Evolutionary conservation across 2,888 invertebrate genomes (phyloP).

Genomic region (Proisotoma minuta): DNA sequence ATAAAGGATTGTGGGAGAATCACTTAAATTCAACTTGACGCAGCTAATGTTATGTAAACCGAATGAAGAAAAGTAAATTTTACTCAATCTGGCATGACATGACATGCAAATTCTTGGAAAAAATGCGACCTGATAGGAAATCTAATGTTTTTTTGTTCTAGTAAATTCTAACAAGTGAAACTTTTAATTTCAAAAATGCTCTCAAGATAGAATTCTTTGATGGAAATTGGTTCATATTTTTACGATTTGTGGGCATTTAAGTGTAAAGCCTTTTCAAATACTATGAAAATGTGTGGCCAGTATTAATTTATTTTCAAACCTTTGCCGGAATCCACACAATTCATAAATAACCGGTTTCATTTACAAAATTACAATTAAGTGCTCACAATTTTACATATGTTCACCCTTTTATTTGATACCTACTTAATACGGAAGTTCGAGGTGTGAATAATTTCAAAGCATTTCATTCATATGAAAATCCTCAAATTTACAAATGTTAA

Average conservation of each 20-base stretch:
- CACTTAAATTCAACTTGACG: not conserved
- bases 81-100: not conserved
- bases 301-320: too few relatives aligned
- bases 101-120: not conserved
- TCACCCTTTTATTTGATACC: not conserved
- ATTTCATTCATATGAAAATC: not conserved
- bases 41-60: conserved; percentile 1
- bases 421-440: not conserved
- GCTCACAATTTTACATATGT: not conserved
- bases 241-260: not conserved
- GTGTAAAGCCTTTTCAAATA: too few relatives aligned
- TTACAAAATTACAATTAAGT: too few relatives aligned
- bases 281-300: too few relatives aligned
- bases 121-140: not conserved
- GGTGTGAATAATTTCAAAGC: not conserved
- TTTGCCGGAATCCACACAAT: too few relatives aligned
- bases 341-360: too few relatives aligned
- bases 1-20: not conserved
- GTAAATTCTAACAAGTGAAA: not conserved
- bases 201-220: not conserved
- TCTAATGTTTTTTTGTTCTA: not conserved
- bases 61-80: not conserved
- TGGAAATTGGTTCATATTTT: not conserved
- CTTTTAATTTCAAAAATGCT: not conserved
- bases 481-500: too few relatives aligned